These are phyloP conservation scores for Anas bernieri DNA, from an alignment of 2,797 vertebrate species.

Conservation along the genomic window DNA sequence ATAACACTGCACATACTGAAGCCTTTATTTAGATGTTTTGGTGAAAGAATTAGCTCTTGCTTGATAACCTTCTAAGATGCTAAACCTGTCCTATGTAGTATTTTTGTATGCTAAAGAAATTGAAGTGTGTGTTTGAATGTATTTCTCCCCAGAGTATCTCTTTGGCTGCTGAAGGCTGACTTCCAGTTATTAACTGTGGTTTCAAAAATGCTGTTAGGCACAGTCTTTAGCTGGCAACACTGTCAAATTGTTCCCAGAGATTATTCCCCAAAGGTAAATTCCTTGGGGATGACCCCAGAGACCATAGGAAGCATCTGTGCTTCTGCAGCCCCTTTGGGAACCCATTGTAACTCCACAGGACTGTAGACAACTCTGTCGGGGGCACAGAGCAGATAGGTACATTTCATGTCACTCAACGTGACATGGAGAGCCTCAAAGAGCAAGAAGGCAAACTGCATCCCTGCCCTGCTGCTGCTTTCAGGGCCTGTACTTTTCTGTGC, in stretches of 20 bases:
- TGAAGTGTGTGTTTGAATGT: neutral
- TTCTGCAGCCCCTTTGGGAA: rapidly evolving
- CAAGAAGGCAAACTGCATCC: neutral
- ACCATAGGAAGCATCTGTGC: rapidly evolving
- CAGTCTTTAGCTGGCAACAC: neutral
- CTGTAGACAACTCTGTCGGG: neutral
- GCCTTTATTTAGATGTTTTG: conserved; percentile 44
- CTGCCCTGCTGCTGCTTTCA: neutral
- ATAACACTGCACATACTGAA: neutral
- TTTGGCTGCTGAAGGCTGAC: neutral
- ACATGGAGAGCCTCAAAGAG: neutral
- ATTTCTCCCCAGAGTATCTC: neutral
- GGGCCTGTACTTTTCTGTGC: neutral
- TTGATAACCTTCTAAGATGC: conserved; percentile 2
- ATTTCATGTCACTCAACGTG: neutral
- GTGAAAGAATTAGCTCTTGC: conserved; percentile 32
- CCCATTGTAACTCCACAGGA: neutral
- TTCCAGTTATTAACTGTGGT: neutral
- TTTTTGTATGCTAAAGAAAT: conserved; percentile 8
- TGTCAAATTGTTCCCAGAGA: neutral
- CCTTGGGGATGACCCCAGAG: neutral
- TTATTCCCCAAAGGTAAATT: neutral
- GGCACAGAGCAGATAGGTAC: neutral
- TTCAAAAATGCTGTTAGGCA: neutral
- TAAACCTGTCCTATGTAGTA: neutral